Evolutionary conservation across 2,888 invertebrate genomes (phyloP).

Genomic region (Acrocera orbiculus): DNA sequence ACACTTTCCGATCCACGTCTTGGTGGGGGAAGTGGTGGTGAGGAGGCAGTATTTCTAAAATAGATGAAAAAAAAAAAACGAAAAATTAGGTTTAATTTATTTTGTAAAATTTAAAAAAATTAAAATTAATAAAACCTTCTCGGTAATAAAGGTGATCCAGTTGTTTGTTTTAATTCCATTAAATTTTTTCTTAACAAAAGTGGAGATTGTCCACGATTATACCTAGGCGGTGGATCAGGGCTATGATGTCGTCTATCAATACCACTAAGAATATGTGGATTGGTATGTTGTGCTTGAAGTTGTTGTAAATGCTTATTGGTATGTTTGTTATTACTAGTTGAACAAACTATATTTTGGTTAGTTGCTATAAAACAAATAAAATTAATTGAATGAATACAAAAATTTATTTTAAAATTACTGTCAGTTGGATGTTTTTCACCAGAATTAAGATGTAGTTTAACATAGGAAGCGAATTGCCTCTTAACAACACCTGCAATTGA

Average conservation of each 20-base stretch:
- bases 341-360: neutral
- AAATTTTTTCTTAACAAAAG: slow-evolving; percentile 40
- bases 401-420: slow-evolving; percentile 10
- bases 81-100: too few relatives aligned
- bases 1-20: slow-evolving; percentile 50
- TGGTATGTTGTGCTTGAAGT: neutral
- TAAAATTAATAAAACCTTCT: slow-evolving; percentile 31
- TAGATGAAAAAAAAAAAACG: too few relatives aligned
- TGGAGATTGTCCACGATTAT: slow-evolving; percentile 34
- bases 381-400: too few relatives aligned
- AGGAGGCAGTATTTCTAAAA: slow-evolving; percentile 33
- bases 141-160: slow-evolving; percentile 36
- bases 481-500: slow-evolving; percentile 52
- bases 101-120: too few relatives aligned
- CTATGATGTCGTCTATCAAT: slow-evolving; percentile 34
- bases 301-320: neutral
- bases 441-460: slow-evolving; percentile 54
- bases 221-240: slow-evolving; percentile 41
- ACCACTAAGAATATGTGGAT: slow-evolving; percentile 2
- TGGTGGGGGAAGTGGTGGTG: slow-evolving; percentile 31
- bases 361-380: too few relatives aligned
- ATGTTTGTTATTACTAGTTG: neutral
- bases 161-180: slow-evolving; percentile 32
- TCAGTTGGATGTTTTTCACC: slow-evolving; percentile 21
- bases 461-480: slow-evolving; percentile 67